These are phyloP conservation scores for Eristalinus aeneus DNA, from an alignment of 2,888 invertebrate species.

Conservation along the genomic window DNA sequence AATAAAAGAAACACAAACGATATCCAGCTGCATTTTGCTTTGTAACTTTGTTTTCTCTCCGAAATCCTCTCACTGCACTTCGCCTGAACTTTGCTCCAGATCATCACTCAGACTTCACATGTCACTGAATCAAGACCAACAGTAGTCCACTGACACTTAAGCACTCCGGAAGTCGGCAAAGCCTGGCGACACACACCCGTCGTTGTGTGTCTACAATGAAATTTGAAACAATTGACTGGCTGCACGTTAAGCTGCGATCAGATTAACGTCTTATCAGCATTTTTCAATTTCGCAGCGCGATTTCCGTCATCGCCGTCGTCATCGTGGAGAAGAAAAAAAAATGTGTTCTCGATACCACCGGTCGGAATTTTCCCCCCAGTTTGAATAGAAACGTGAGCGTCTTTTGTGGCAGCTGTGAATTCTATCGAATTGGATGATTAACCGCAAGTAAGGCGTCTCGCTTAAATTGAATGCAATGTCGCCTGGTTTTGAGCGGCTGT, in stretches of 20 bases:
- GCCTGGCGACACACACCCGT: neutral
- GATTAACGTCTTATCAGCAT: neutral
- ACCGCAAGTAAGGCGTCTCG: constrained; percentile 8
- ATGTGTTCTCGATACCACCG: neutral
- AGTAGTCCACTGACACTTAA: neutral
- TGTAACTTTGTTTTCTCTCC: neutral
- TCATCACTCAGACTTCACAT: neutral
- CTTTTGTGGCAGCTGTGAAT: neutral
- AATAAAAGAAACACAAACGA: too few relatives aligned
- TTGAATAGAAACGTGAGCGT: neutral
- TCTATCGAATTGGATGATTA: neutral
- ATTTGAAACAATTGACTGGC: neutral
- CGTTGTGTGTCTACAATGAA: neutral
- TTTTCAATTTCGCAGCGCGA: neutral
- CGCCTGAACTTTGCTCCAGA: neutral
- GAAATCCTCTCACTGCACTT: neutral
- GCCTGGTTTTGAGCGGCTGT: neutral
- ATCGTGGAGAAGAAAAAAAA: neutral
- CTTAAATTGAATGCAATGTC: neutral
- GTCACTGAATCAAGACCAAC: neutral
- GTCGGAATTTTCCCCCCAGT: neutral
- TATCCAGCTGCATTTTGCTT: too few relatives aligned
- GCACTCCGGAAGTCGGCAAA: neutral
- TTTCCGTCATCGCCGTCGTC: neutral
- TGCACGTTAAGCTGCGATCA: neutral